Evolutionary conservation across 2,113 vertebrate species (phyloP).

Genomic region (Erythrolamprus reginae): DNA sequence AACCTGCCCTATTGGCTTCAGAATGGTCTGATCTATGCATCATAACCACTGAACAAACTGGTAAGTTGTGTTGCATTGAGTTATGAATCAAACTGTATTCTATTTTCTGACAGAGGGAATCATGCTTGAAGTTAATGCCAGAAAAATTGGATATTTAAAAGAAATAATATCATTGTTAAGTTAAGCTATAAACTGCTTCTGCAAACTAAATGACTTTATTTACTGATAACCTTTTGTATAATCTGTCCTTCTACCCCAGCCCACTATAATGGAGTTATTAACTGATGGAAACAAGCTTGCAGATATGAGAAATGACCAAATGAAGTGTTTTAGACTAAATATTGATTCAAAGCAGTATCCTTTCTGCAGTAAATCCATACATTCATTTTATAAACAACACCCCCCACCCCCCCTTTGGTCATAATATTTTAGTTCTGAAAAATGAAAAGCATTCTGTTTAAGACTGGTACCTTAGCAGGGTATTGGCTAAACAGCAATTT

Average conservation of each 20-base stretch:
- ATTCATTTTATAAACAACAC: slow-evolving; percentile 17
- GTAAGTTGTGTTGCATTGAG: background rate
- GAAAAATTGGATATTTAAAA: background rate
- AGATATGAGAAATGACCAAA: background rate
- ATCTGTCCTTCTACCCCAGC: background rate
- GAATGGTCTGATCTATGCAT: background rate
- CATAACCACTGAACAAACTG: background rate
- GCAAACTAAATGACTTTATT: background rate
- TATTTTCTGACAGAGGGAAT: background rate
- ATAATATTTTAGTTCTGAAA: background rate
- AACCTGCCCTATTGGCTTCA: background rate
- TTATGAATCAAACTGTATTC: background rate
- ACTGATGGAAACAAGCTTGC: slow-evolving; percentile 5
- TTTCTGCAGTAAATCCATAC: slow-evolving; percentile 9
- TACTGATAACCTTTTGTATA: background rate
- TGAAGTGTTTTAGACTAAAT: slow-evolving; percentile 35
- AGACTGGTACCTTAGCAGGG: background rate
- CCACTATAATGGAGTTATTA: background rate
- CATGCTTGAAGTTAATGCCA: background rate
- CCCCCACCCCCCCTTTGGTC: background rate
- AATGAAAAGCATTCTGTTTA: background rate
- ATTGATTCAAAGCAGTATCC: slow-evolving; percentile 23
- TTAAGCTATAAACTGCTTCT: background rate
- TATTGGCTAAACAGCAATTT: background rate
- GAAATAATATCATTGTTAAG: background rate